These are phyloP conservation scores for Neoniphon sammara DNA, from an alignment of 2,797 vertebrate species.

Conservation along the genomic window DNA sequence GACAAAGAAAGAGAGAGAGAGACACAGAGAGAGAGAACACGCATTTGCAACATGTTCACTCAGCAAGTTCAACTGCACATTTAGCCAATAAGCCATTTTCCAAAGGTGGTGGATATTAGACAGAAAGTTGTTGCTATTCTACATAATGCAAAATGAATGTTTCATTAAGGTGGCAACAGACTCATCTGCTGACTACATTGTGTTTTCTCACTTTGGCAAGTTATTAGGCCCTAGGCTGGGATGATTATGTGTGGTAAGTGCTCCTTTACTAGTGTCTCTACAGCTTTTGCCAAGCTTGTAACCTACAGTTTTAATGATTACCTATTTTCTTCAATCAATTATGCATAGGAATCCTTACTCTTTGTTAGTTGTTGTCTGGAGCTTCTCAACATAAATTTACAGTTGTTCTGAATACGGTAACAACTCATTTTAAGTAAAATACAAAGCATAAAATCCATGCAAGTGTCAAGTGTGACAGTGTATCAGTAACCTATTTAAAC, in stretches of 20 bases:
- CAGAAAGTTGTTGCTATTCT: slow-evolving; percentile 48
- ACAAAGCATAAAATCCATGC: background rate
- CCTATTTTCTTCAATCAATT: slow-evolving; percentile 45
- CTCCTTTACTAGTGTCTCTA: slow-evolving; percentile 60
- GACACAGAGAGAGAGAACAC: slow-evolving; percentile 43
- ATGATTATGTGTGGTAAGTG: slow-evolving; percentile 71
- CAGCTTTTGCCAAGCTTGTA: slow-evolving; percentile 51
- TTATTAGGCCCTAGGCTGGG: slow-evolving; percentile 67
- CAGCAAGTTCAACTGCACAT: slow-evolving; percentile 68
- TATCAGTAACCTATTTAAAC: background rate
- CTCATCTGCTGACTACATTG: slow-evolving; percentile 57
- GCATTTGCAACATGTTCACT: slow-evolving; percentile 78
- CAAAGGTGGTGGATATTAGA: slow-evolving; percentile 47
- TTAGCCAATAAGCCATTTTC: slow-evolving; percentile 64
- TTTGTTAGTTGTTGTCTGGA: slow-evolving; percentile 11
- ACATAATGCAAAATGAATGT: slow-evolving; percentile 62
- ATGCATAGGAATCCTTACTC: slow-evolving; percentile 11
- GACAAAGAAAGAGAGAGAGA: slow-evolving; percentile 49
- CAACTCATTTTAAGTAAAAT: background rate
- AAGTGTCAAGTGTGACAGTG: background rate
- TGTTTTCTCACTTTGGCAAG: slow-evolving; percentile 58
- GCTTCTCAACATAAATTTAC: background rate
- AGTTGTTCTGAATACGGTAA: background rate
- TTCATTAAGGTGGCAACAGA: slow-evolving; percentile 56
- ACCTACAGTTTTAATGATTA: slow-evolving; percentile 53